Base-by-base conservation (phyloP, 2,797 vertebrate genomes). In the Phoeniculus purpureus region DNA sequence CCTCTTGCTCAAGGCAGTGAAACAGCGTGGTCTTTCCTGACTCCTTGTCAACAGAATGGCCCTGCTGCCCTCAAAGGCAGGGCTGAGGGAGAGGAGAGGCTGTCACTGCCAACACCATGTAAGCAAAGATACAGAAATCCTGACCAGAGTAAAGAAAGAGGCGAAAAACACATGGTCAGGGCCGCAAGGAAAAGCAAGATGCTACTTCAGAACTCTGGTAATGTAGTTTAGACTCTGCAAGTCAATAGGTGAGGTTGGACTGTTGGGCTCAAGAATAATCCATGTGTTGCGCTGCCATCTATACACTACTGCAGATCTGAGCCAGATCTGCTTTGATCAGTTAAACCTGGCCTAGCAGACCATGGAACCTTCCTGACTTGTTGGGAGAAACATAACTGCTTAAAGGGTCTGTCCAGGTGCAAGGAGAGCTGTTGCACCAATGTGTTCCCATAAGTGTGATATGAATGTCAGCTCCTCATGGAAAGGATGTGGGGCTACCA, bases 301-400 rank as follows among this genome's bases (percentile, higher is more conserved):
- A 3, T 75, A 52, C 3, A 2, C 15, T n/a, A 51, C 40, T 72
- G 43, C 51, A 56, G 17, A 7, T 72, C 22, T 81, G 12, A 87
- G 47, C 34, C 47, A 89, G 15, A 40, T 72, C 34, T 59, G 52
- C 48, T 81, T 81, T 43, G 62, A 62, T 90, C 51, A 43, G 47
- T 18, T 58, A 43, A 68, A 70, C 0, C 0, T 12, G 10, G 20
- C 45, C 14, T 80, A 47, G 54, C 26, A 85, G 64, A 55, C 12
- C 29, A 20, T 47, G 25, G 8, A 78, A 14, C 37, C 31, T 70
- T 81, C 52, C 27, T 79, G n/a, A 21, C 25, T 48, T 76, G 8
- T 7, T 72, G n/a, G 19, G 17, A 74, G 34, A 78, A 58, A 19
- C 0, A 0, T 1, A 0, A 21, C 3, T 73, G 4, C 67, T 64